These are phyloP conservation scores for Momotus momota DNA, from an alignment of 2,797 vertebrate genomes.

Conservation along the genomic window DNA sequence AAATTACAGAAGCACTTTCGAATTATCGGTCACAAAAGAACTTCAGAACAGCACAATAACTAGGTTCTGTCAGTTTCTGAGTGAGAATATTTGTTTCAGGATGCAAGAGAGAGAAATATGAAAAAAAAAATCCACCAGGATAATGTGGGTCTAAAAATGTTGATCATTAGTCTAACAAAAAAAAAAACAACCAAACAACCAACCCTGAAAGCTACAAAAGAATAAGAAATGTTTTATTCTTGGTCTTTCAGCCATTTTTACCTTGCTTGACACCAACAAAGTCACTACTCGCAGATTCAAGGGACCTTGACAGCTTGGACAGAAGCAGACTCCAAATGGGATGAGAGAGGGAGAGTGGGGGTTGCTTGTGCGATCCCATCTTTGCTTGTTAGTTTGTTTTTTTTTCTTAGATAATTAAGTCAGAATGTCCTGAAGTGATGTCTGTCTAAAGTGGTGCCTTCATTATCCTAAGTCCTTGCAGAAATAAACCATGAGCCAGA, in stretches of 20 bases:
- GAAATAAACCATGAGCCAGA: not conserved
- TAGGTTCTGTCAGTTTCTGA: not conserved
- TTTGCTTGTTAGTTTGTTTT: not conserved
- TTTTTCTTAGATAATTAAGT: not conserved
- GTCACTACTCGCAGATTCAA: not conserved
- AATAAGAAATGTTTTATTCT: not conserved
- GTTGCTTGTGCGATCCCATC: not conserved
- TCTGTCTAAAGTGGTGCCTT: not conserved
- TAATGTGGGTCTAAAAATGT: not conserved
- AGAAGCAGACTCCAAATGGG: not conserved
- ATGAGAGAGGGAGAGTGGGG: not conserved
- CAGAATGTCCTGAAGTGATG: not conserved
- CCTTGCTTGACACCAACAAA: not conserved
- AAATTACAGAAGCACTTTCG: not conserved
- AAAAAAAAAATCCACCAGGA: not conserved
- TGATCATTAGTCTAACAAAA: not conserved
- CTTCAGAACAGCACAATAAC: not conserved
- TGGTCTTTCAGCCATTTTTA: not conserved
- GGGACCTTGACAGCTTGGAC: not conserved
- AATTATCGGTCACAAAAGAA: not conserved
- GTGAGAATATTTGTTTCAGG: not conserved
- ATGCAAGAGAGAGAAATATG: not conserved
- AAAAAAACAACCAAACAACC: not conserved
- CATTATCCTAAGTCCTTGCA: not conserved
- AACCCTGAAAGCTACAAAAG: not conserved